A percentile compares a stretch with the other conserved stretches of the same genome.
Conservation (phyloP, 2,113 vertebrate genomes). For the Cottus gobio region DNA sequence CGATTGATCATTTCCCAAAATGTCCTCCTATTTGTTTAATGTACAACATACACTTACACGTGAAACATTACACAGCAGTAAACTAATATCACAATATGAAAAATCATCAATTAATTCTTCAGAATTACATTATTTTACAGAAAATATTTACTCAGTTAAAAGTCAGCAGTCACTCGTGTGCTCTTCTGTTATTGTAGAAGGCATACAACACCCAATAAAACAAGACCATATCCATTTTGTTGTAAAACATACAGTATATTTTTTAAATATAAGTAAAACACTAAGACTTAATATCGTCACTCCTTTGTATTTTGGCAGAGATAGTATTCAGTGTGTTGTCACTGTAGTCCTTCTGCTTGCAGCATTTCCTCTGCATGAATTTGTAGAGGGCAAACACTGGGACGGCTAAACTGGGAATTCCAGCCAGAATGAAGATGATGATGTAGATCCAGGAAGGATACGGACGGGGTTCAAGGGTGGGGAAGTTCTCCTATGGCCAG, state of each 20-base stretch:
- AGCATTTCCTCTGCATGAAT: conserved; percentile 77
- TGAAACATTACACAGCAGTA: background rate
- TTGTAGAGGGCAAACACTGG: conserved; percentile 85
- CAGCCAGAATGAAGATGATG: conserved; percentile 89
- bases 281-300: conserved; percentile 46
- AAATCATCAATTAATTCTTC: background rate
- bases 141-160: background rate
- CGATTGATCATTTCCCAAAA: background rate
- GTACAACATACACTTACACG: background rate
- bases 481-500: conserved; percentile 84
- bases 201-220: conserved; percentile 7
- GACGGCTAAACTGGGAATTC: conserved; percentile 87
- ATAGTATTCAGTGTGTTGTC: conserved; percentile 51
- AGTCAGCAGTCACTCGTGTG: background rate
- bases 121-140: conserved; percentile 16
- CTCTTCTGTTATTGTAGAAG: background rate
- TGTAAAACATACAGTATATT: conserved; percentile 5
- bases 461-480: conserved; percentile 68
- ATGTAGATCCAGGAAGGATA: conserved; percentile 87
- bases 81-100: conserved; percentile 10
- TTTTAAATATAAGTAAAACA: conserved; percentile 12
- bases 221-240: background rate
- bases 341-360: conserved; percentile 42
- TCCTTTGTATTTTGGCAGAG: conserved; percentile 73
- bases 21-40: background rate